Base-by-base conservation (phyloP, 1,140 invertebrate species). In the Muscidifurax raptorellus region DNA sequence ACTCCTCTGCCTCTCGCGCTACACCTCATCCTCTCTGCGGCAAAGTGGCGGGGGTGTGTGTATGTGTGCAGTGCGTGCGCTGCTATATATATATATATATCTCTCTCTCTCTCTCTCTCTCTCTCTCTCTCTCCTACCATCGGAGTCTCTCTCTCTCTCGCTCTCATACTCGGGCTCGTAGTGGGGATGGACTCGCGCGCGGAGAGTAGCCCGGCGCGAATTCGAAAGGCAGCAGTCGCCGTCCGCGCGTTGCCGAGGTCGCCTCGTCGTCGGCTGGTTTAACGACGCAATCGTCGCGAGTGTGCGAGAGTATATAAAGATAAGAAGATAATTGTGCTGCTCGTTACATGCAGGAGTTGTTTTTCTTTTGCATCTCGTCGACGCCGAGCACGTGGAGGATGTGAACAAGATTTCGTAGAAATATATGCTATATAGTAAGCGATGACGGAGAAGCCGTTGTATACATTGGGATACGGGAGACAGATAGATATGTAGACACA, bases 141-240 rank as follows among this genome's bases (percentile, higher is more conserved):
- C 52, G 52, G 22, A 59, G 52, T 59, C 52, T 59, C 44, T 47
- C 15, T 18, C 52, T 59, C 22, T 0, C 52, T 52, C 15, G 13
- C 13, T 59, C 22, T 0, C 52, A 18, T 2, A 4, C 13, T 52
- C 13, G 52, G 6, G 18, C 52, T 0, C 22, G 25, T 13, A 69
- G 66, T 69, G 66, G 66, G 66, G 66, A 69, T 30, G 28, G 66
- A 69, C 13, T 9, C 59, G 59, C 59, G 77, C 64, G 81, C 81
- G 36, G 28, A 74, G 69, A 74, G 69, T 40, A 32, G n/a, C 80
- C 27, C 64, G 47, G 59, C 36, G 32, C 30, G 27, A 69, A 91
- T 91, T 91, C 90, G 90, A 90, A 91, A 92, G 91, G 89, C 91
- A 87, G 87, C 91, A 92, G 92, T 92, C 90, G 91, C 88, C 90